Percentiles rank a stretch among this genome's conserved stretches.
These are phyloP conservation scores for Cherax quadricarinatus DNA, from an alignment of 1,140 invertebrate genomes.

Conservation along the genomic window DNA sequence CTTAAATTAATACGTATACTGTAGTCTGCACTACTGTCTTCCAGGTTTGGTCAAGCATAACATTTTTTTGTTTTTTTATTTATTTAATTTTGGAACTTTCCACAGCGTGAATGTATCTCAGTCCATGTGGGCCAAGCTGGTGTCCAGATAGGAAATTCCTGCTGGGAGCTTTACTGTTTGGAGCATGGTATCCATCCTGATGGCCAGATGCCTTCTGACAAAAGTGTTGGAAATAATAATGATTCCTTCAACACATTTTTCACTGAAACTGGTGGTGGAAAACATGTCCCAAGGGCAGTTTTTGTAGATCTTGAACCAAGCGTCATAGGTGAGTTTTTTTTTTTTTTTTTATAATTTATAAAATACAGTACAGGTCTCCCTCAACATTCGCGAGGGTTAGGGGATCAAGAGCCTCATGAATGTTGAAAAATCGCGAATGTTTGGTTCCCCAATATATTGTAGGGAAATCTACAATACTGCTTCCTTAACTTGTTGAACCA, in stretches of 20 bases:
- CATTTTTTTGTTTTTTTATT: no score
- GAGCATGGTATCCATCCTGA: slow-evolving; percentile 17
- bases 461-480: no score
- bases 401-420: no score
- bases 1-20: no score
- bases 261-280: slow-evolving; percentile 1
- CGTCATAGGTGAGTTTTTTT: neutral
- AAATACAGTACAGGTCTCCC: no score
- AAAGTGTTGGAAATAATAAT: neutral
- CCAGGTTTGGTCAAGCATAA: no score
- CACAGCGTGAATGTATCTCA: slow-evolving; percentile 17
- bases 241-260: slow-evolving; percentile 32
- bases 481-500: no score
- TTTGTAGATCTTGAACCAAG: slow-evolving; percentile 16
- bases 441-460: no score
- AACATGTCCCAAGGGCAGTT: slow-evolving; percentile 9
- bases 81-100: neutral
- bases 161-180: slow-evolving; percentile 12
- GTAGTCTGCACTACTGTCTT: no score
- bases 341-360: neutral
- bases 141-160: slow-evolving; percentile 15
- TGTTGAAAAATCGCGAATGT: no score
- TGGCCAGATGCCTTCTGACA: slow-evolving; percentile 21
- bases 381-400: no score
- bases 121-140: slow-evolving; percentile 19